Evolutionary conservation across 2,797 vertebrate genomes (phyloP), one percentile per base, ranked within the genome.

Genomic region (Garrulus glandarius): DNA sequence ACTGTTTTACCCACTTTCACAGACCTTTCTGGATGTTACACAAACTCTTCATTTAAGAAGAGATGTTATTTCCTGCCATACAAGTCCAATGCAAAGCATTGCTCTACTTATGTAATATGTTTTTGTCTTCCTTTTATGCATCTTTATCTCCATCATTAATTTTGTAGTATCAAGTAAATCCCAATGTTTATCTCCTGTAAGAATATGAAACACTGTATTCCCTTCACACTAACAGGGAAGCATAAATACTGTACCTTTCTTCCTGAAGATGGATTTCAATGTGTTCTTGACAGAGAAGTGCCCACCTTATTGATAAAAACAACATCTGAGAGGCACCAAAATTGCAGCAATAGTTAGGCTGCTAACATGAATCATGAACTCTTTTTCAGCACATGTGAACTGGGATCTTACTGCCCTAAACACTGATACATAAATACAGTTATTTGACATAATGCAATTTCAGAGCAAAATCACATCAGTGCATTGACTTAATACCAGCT

Each of bases 401-500:
- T 75, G 79, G 60, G 87, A 86, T 86, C 80, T 70, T 74, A 53
- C 72, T 69, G 52, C 80, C 41, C 63, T 84, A 34, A 87, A 72
- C 72, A 72, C 39, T 41, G 74, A 79, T 63, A 92, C 63, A 93
- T 82, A 94, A 92, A 94, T 88, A 92, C 39, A 85, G 67, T 93
- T 92, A 86, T 63, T 60, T 79, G 93, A 94, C 85, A 88, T 79
- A 79, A 88, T 74, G 77, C 70, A 95, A 93, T 95, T 96, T 82
- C 89, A 92, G 63, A 90, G 63, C 63, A 92, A 91, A 96, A 96
- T 84, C 91, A 90, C 74, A 92, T 87, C 85, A 92, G 67, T 82
- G 87, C 68, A 89, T 60, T 94, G 91, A 96, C 70, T 92, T 94
- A 93, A 91, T 74, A 94, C 44, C 74, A 79, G 32, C 55, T 89